Base-by-base conservation (phyloP, 1,140 invertebrate species). In the Melanaphis sacchari region DNA sequence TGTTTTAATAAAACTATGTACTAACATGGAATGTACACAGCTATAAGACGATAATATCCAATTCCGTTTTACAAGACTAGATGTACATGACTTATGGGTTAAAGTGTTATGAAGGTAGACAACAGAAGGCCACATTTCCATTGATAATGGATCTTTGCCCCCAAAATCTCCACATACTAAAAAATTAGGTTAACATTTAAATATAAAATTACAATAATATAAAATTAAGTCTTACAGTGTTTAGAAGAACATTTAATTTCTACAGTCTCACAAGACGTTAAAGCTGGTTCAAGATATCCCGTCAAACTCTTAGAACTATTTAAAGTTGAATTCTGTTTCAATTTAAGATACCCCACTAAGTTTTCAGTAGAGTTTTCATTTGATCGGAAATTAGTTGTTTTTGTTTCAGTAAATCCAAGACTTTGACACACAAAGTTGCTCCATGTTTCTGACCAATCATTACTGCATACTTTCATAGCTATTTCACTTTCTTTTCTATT, bases 1-100 rank as follows among this genome's bases (percentile, higher is more conserved):
- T 9, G 26, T 59, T 31, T 59, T 31, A 31, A 31, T 15, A 88
- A 46, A 36, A 88, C 36, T 38, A 52, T 49, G 2, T 90, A 94
- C 94, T 93, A 94, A 96, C 96, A 95, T 96, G 7, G 93, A 93
- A 93, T 95, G 94, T 87, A 96, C 95, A 93, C 96, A 97, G 2
- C 96, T 96, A 94, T 96, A 96, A 94, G 96, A 96, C 18, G 96
- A 95, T 59, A 97, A 94, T 36, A 96, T 95, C 95, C 96, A 96
- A 94, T 95, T 95, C 6, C 96, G 96, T 84, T 96, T 95, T 38
- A 97, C 94, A n/a, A 97, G 94, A 93, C 95, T 96, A 15, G 96
- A 96, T 15, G 96, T 96, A 94, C 96, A 97, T 93, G 96, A 95
- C 46, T 95, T 95, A 59, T 96, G 96, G 85, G 95, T 95, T 94